A percentile compares a stretch with the other conserved stretches of the same genome.
Evolutionary conservation across 2,888 invertebrate genomes (phyloP).

Genomic region (Drosophila robusta): DNA sequence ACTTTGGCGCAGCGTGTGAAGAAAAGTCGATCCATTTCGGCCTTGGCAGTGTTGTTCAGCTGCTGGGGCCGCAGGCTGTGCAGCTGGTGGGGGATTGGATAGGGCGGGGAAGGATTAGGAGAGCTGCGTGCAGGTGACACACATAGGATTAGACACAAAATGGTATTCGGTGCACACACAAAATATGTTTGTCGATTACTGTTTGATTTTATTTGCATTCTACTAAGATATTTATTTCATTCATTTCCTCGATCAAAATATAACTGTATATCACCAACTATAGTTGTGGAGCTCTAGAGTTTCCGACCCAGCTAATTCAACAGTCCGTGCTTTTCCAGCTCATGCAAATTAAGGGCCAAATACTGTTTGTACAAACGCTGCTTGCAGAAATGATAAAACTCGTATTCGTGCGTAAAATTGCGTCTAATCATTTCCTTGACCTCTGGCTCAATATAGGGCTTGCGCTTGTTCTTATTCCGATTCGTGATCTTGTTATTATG

Average conservation of each 20-base stretch:
- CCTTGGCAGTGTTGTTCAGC: conserved; percentile 92
- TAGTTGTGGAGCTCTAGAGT: neutral
- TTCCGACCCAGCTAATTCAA: conserved; percentile 40
- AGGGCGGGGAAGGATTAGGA: conserved; percentile 14
- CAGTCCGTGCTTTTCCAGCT: conserved; percentile 63
- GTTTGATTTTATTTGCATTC: neutral
- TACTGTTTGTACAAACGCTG: conserved; percentile 92
- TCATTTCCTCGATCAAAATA: neutral
- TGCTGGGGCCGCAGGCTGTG: conserved; percentile 50
- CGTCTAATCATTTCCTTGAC: conserved; percentile 88
- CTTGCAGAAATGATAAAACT: conserved; percentile 94
- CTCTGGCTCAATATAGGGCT: conserved; percentile 86
- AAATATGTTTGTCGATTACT: conserved; percentile 16
- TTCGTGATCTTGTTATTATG: conserved; percentile 65
- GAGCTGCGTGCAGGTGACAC: conserved; percentile 10
- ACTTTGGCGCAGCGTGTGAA: conserved; percentile 96
- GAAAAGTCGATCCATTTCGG: conserved; percentile 91
- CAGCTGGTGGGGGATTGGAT: conserved; percentile 48
- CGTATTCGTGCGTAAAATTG: conserved; percentile 94
- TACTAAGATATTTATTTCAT: neutral
- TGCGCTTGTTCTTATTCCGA: conserved; percentile 93
- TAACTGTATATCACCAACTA: conserved; percentile 9
- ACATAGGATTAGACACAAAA: conserved; percentile 56
- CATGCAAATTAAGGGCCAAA: conserved; percentile 86
- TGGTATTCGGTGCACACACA: conserved; percentile 11